Base-by-base conservation (phyloP, 2,888 invertebrate species). In the Xylocampa areola region DNA sequence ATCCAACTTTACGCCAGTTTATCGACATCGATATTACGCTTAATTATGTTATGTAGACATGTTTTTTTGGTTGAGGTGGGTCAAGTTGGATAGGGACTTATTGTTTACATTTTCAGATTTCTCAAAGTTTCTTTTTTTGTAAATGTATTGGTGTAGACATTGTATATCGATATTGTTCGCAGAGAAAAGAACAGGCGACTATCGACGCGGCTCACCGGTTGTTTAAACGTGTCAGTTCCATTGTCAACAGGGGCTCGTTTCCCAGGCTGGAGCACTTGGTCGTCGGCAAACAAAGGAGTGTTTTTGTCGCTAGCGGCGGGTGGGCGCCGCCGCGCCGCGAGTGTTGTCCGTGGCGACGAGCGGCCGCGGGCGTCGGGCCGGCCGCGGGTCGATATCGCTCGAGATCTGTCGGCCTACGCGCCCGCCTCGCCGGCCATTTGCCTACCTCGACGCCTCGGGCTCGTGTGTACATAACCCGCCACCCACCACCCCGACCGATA, bases 401-500 rank as follows among this genome's bases (percentile, higher is more conserved):
- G 90, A 92, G 92, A 92, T 90, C 88, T 79, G 76, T 86, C 92
- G 89, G 92, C 93, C 92, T 92, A 93, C 93, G 90, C 88, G 87
- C 86, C 88, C 89, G 87, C 87, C 87, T 86, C 89, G 90, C 90
- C 92, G 92, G 90, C 93, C 93, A 94, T 94, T 94, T 92, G 93
- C 92, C 92, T 93, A 93, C 93, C 92, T 92, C 92, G 90, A 89
- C 91, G 93, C 92, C 92, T 93, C 91, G 80, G 91, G 91, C 92
- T 88, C 90, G 91, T 92, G 91, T 93, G 92, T 92, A 92, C 91
- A 92, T 91, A 92, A 89, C 91, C 92, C 89, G 82, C 89, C 92
- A 84, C 91, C 90, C 88, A 84, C 88, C 90, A 79, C 91, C 90
- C 90, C 27, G 45, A 48, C 68, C 88, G 86, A 90, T 89, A 89